These are phyloP conservation scores for Slavum lentiscoides DNA, from an alignment of 2,888 invertebrate genomes.

Conservation along the genomic window DNA sequence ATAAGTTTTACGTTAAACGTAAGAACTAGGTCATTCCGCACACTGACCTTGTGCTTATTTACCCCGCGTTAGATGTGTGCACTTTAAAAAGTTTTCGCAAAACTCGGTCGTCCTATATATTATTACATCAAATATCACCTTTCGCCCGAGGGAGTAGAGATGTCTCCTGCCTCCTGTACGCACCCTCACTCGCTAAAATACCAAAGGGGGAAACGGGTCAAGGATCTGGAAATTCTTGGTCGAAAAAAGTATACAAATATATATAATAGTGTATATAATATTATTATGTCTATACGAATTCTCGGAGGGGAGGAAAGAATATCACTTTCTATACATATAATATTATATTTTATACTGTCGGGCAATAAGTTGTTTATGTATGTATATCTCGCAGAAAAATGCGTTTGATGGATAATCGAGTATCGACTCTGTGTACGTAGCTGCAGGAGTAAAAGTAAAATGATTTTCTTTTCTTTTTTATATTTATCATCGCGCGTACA, in stretches of 20 bases:
- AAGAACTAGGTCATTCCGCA: conserved; percentile 31
- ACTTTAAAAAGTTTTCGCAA: conserved; percentile 14
- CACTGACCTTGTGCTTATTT: conserved; percentile 34
- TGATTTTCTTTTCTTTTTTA: no score
- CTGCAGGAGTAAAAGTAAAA: no score
- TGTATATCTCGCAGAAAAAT: neutral
- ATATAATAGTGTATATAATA: no score
- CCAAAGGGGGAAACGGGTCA: conserved; percentile 35
- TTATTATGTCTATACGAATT: no score
- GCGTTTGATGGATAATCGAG: conserved; percentile 17
- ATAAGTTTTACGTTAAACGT: neutral
- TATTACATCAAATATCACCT: conserved; percentile 28
- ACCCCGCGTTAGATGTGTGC: neutral
- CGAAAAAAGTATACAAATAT: neutral
- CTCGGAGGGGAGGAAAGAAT: neutral
- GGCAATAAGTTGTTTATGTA: neutral
- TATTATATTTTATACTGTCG: no score
- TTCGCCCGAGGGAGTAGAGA: conserved; percentile 20
- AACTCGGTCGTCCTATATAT: conserved; percentile 22
- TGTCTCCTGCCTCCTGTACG: neutral
- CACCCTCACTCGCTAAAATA: no score
- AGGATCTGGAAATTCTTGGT: conserved; percentile 41
- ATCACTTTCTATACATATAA: neutral
- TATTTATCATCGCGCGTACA: no score
- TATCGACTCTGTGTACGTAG: neutral